A percentile compares a stretch with the other conserved stretches of the same genome.
Evolutionary conservation across 2,888 invertebrate species (phyloP).

Genomic region (Alloscopus bannaensis): DNA sequence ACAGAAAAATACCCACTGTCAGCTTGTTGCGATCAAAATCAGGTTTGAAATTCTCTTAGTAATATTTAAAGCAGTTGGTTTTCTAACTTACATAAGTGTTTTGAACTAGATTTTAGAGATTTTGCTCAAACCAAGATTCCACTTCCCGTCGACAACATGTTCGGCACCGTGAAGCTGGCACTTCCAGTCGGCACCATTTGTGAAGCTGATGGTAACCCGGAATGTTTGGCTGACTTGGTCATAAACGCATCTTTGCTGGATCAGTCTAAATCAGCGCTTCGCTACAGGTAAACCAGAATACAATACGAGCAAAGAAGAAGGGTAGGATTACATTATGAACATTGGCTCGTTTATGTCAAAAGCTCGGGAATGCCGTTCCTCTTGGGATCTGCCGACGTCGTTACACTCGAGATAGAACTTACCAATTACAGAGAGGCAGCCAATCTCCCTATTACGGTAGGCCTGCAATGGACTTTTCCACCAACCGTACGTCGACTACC

Average conservation of each 20-base stretch:
- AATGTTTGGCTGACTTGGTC: conserved; percentile 56
- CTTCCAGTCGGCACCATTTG: conserved; percentile 58
- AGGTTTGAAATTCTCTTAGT: neutral
- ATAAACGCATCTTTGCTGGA: conserved; percentile 38
- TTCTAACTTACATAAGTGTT: neutral
- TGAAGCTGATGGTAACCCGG: conserved; percentile 65
- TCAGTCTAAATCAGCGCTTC: neutral
- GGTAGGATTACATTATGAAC: too few species aligned
- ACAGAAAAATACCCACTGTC: neutral
- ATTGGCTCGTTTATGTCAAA: neutral
- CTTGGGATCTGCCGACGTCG: conserved; percentile 46
- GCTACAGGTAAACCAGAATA: too few species aligned
- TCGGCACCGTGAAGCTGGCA: conserved; percentile 4
- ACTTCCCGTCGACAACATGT: conserved; percentile 31
- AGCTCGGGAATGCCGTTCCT: too few species aligned
- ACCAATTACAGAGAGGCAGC: conserved; percentile 60
- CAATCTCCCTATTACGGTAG: conserved; percentile 55
- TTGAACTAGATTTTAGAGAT: conserved; percentile 27
- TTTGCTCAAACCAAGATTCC: conserved; percentile 35
- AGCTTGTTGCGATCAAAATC: conserved; percentile 1
- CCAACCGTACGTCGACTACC: conserved; percentile 41
- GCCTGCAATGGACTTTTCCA: conserved; percentile 52
- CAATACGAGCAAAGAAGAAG: conserved; percentile 4
- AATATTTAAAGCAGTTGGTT: too few species aligned
- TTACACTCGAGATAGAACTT: conserved; percentile 58